These are phyloP conservation scores for Rhinophrynus dorsalis DNA, from an alignment of 2,797 vertebrate genomes.

Conservation along the genomic window DNA sequence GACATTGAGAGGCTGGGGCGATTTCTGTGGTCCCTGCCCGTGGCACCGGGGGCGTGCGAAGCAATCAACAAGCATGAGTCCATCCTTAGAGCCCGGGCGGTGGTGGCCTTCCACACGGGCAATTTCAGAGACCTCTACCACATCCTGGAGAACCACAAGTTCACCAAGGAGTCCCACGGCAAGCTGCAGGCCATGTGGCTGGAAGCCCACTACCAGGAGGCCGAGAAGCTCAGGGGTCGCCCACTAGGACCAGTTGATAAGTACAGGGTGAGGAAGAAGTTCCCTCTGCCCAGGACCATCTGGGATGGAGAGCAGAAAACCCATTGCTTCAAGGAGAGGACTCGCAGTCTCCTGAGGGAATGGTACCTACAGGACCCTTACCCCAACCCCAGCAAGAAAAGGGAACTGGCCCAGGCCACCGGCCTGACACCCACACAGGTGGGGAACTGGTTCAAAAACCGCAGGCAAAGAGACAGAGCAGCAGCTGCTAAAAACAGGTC, in stretches of 20 bases:
- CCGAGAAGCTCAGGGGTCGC: conserved; percentile 96
- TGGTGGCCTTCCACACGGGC: conserved; percentile 98
- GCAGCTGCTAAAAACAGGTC: conserved; percentile 98
- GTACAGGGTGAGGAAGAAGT: conserved; percentile 99
- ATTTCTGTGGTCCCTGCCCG: conserved; percentile 97
- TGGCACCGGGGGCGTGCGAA: conserved; percentile 97
- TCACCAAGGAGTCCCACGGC: conserved; percentile 98
- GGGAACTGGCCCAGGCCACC: conserved; percentile 98
- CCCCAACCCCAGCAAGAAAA: conserved; percentile 99
- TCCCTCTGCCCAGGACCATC: conserved; percentile 97
- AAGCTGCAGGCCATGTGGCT: conserved; percentile 99
- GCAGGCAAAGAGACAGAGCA: conserved; percentile 96
- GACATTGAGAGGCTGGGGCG: conserved; percentile 98
- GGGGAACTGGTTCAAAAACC: conserved; percentile 99
- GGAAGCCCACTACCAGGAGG: conserved; percentile 98
- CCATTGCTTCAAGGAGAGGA: conserved; percentile 99
- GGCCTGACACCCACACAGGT: conserved; percentile 99
- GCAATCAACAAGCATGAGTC: conserved; percentile 99
- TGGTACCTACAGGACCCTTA: conserved; percentile 99
- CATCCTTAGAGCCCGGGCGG: conserved; percentile 95
- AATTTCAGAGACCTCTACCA: conserved; percentile 99
- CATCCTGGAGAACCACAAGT: conserved; percentile 99
- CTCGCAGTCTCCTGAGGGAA: conserved; percentile 96
- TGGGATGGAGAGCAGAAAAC: conserved; percentile 99
- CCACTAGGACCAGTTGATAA: conserved; percentile 98